Base-by-base conservation (phyloP, 1,140 invertebrate genomes). In the Battus philenor region DNA sequence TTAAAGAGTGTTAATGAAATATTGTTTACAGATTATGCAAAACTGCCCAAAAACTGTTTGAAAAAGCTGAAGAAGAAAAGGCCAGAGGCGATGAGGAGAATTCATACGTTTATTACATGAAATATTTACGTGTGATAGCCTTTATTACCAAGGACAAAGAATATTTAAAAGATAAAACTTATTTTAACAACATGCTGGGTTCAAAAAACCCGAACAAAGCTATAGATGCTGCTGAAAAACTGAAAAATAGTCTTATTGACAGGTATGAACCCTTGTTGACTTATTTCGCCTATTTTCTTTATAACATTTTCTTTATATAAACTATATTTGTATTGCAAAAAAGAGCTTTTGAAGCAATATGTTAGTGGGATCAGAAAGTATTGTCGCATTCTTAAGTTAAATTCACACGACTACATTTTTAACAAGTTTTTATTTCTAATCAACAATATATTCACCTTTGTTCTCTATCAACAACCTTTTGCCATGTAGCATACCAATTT, bases 41-140 rank as follows among this genome's bases (percentile, higher is more conserved):
- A 50, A 87, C 87, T 41, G 87, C 91, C n/a, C 69, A 83, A 10
- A 89, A 88, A 64, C 68, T 93, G 34, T 88, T 88, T 48, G 71
- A 87, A 16, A 76, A 71, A 30, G 92, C 90, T 4, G 87, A 91
- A 38, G 59, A 87, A 17, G 59, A 75, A 27, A 77, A 76, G 9
- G 61, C 73, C n/a, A 70, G 85, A 12, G 89, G 89, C 2, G 91
- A 94, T 56, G 89, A 93, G 58, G 92, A 93, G 62, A 55, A 76
- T 27, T 90, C 91, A 0, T 95, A 91, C 57, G 87, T 94, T 13
- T 81, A 87, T 20, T 92, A 90, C 46, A 91, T 91, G 88, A 90
- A 90, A 69, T 94, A 91, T 72, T 81, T 93, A 11, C 87, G 88
- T 22, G 68, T 90, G 7, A 65, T 93, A 0, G 68, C 86, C 1